phyloP scores from a whole-genome alignment of 2,797 vertebrate species.

The Tenualosa ilisha region DNA sequence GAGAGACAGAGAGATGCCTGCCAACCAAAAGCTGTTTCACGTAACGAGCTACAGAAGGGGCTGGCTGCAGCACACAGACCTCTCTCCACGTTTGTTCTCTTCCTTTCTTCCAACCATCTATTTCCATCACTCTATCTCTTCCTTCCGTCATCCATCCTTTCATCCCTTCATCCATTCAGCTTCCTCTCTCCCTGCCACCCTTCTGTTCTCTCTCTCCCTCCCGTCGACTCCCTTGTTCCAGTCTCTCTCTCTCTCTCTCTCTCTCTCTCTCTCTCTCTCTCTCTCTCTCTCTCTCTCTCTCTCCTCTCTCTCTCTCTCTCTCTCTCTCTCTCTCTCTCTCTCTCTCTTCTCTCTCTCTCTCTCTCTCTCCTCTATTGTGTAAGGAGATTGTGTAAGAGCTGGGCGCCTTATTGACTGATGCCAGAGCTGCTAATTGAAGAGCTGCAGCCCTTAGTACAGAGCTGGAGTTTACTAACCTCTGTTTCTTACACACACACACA shows the following conservation, averaged over 20 bases:
- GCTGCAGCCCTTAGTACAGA: constrained; percentile 4
- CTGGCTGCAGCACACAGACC: neutral
- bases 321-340: neutral
- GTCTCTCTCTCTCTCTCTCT: neutral
- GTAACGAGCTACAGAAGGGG: neutral
- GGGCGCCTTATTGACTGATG: constrained; percentile 43
- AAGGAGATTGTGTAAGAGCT: constrained; percentile 13
- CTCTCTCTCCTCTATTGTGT: neutral
- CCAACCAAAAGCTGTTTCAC: neutral
- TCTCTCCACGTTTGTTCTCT: neutral
- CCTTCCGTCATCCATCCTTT: neutral
- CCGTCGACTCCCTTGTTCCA: neutral
- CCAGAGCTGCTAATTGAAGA: constrained; percentile 45
- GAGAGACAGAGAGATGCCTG: neutral
- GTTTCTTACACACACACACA: neutral
- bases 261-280: neutral
- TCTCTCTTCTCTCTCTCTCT: neutral
- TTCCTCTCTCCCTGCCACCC: too few species aligned
- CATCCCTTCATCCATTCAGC: neutral
- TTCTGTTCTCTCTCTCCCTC: neutral
- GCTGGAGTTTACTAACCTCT: neutral
- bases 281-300: neutral
- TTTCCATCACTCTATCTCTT: neutral
- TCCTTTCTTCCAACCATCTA: neutral
- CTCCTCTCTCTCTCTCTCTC: neutral